Base-by-base conservation (phyloP, 1,140 invertebrate species). In the Nomia melanderi region DNA sequence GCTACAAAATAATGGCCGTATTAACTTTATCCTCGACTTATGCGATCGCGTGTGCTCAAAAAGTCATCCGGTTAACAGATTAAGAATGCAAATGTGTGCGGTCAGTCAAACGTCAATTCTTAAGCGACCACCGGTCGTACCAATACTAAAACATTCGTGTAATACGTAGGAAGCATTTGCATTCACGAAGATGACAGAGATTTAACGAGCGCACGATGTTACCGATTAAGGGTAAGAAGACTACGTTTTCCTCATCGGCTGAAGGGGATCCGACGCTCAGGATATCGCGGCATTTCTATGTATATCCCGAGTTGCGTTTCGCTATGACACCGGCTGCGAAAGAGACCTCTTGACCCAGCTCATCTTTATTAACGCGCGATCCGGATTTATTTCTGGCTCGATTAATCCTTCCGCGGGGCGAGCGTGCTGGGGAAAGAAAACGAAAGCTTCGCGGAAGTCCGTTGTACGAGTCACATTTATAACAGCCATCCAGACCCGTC, bases 311-410 rank as follows among this genome's bases (percentile, higher is more conserved):
- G 39, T 75, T 36, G 27, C 50, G 63, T 41, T 47, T 14, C 29
- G 17, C 63, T 47, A 56, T 73, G 44, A 54, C 60, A 27, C 14
- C 25, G n/a, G 25, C 33, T 7, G 36, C 2, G 63, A 44, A 27
- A 31, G 17, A 69, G 67, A 77, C 67, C 56, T 63, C 41, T 63
- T 77, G 63, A 70, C 66, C 75, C 57, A 44, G 23, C 33, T 44
- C 57, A 69, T 62, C 66, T 70, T 77, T 77, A 77, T 77, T 77
- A 71, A 69, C 65, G n/a, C 33, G 27, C 33, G 25, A 47, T 62
- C 59, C 57, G 57, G 75, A 77, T 77, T 77, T 77, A 77, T 77
- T 77, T 63, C 57, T 41, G 75, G 75, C 31, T 33, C 75, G 75
- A 77, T 77, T 77, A 77, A 77, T 77, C 75, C 75, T 70, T 77